These are phyloP conservation scores for Zosterops japonicus DNA, from an alignment of 2,113 vertebrate genomes.

Conservation along the genomic window DNA sequence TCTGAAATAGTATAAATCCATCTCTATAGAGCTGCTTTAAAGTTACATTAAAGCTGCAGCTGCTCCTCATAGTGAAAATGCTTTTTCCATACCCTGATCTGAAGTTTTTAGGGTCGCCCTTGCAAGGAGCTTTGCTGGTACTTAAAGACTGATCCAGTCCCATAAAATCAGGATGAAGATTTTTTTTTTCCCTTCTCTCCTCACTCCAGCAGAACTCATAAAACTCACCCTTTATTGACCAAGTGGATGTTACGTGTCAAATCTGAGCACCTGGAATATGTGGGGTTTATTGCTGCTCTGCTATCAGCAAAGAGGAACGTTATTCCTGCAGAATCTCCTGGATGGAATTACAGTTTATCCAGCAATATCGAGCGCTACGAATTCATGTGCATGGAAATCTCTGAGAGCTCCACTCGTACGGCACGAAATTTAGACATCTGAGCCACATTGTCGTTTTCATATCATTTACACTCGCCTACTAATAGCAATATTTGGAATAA, in stretches of 20 bases:
- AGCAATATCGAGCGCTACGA: not conserved
- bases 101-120: not conserved
- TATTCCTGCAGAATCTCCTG: not conserved
- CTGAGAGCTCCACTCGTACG: not conserved
- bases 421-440: not conserved
- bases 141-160: not conserved
- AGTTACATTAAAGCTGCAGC: not conserved
- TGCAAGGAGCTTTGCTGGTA: not conserved
- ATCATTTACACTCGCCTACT: not conserved
- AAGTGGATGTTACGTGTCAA: not conserved
- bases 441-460: not conserved
- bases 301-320: not conserved
- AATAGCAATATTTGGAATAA: conserved; percentile 46
- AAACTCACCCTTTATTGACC: not conserved
- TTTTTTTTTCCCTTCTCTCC: not conserved
- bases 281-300: not conserved
- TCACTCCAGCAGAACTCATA: not conserved
- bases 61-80: not conserved
- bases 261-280: not conserved
- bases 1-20: not conserved
- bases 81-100: not conserved
- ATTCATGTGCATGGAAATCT: not conserved
- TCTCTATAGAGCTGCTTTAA: not conserved
- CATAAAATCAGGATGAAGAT: not conserved
- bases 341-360: not conserved